Base-by-base conservation (phyloP, 2,888 invertebrate species). In the Trichacis sp. region DNA sequence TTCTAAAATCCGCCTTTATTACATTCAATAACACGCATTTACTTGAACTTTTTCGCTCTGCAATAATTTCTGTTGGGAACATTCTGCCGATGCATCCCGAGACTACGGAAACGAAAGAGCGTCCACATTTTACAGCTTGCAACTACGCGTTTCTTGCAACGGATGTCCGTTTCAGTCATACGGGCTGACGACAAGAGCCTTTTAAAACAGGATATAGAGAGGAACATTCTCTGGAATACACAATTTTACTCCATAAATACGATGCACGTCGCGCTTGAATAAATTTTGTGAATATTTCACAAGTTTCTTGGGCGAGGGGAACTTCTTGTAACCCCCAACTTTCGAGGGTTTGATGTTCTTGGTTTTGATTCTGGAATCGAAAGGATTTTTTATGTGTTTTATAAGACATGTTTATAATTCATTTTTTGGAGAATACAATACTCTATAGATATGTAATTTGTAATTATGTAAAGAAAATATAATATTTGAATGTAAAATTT, bases 91-190 rank as follows among this genome's bases (percentile, higher is more conserved):
- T n/a, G n/a, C n/a, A n/a, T n/a, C n/a, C n/a, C 17, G 47, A 56
- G 30, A 51, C 48, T 36, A 56, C 59, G 63, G 63, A 67, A 67
- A 53, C 60, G 38, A 55, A 63, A 53, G 55, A 63, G 59, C 55
- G 58, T 49, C 55, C 58, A 53, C 51, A 51, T 18, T 30, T 49
- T 18, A n/a, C 19, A 49, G 56, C 36, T 42, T 55, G 53, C 36
- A 12, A 15, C 38, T 12, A 46, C 30, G 40, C 45, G n/a, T n/a
- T 59, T 40, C 48, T 52, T 15, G 20, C 56, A 63, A 53, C 63
- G 67, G 67, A 67, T 60, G 63, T 67, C 67, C 67, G 63, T 60
- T 67, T 53, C 52, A 56, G 52, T 59, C 63, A 40, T 24, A 51
- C 40, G 40, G 40, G 40, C 24, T 42, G 19, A 14, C 19, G 36